phyloP scores from a whole-genome alignment of 2,113 vertebrate species.

The Plectropomus leopardus region DNA sequence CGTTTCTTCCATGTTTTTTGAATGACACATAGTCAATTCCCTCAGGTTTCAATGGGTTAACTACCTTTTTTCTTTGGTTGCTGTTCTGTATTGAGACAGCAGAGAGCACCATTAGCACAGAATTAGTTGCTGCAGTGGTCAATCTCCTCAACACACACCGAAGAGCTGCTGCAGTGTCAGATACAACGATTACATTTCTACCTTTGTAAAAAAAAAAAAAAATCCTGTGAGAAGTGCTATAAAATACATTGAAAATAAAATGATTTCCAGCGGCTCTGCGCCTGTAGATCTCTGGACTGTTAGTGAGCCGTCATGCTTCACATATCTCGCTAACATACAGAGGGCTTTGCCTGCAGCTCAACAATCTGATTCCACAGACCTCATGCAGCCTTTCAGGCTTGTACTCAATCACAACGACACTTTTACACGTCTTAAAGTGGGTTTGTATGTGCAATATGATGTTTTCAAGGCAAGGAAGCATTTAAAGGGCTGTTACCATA shows the following conservation, averaged over 20 bases:
- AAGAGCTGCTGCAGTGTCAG: not conserved
- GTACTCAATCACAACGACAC: constrained; percentile 3
- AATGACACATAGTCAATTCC: too few species aligned
- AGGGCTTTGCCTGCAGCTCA: not conserved
- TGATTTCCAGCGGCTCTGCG: constrained; percentile 6
- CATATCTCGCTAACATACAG: not conserved
- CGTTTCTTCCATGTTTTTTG: too few species aligned
- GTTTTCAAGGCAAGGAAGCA: not conserved
- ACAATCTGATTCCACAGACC: not conserved
- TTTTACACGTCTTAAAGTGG: not conserved
- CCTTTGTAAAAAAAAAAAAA: too few species aligned
- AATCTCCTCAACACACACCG: not conserved
- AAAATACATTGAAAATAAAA: constrained; percentile 28
- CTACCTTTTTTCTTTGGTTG: not conserved
- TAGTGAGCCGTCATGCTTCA: constrained; percentile 19
- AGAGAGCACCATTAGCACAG: constrained; percentile 52
- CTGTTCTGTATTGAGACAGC: constrained; percentile 44
- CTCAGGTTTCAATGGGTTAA: too few species aligned
- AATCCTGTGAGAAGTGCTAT: not conserved
- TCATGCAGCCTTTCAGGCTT: not conserved
- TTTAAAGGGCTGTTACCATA: too few species aligned
- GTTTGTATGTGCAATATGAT: not conserved
- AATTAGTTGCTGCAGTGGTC: not conserved
- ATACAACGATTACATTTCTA: not conserved
- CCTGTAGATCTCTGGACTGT: constrained; percentile 20